These are phyloP conservation scores for Agrotis ipsilon DNA, from an alignment of 2,888 invertebrate genomes.

Conservation along the genomic window DNA sequence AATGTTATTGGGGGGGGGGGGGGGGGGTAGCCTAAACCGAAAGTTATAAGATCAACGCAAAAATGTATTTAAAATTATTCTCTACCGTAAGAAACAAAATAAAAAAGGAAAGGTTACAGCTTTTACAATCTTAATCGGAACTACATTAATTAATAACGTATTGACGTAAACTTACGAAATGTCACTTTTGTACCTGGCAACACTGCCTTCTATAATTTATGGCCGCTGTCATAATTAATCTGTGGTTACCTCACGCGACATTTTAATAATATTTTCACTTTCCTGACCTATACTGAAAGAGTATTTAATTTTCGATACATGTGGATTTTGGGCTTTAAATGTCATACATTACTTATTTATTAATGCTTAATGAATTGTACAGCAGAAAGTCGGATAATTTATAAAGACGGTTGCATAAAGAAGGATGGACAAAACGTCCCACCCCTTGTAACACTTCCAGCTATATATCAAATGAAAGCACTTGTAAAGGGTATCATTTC, in stretches of 20 bases:
- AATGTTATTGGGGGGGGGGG: too few relatives aligned
- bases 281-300: constrained; percentile 36
- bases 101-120: neutral
- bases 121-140: constrained; percentile 18
- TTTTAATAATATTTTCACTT: constrained; percentile 58
- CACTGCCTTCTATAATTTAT: constrained; percentile 48
- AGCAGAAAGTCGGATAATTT: neutral
- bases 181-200: constrained; percentile 36
- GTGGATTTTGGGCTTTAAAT: constrained; percentile 28
- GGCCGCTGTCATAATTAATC: constrained; percentile 46
- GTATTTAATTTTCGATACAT: constrained; percentile 25
- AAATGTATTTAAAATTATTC: too few relatives aligned
- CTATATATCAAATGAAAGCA: too few relatives aligned
- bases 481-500: too few relatives aligned
- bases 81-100: too few relatives aligned
- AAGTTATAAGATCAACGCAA: too few relatives aligned
- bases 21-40: too few relatives aligned
- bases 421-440: too few relatives aligned
- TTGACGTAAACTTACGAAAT: constrained; percentile 35
- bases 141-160: constrained; percentile 33
- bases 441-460: too few relatives aligned
- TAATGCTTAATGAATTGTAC: constrained; percentile 26
- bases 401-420: neutral
- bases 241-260: constrained; percentile 52
- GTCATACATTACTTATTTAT: constrained; percentile 26